phyloP scores from a whole-genome alignment of 2,797 vertebrate species.

The Poliocrania exsul region DNA sequence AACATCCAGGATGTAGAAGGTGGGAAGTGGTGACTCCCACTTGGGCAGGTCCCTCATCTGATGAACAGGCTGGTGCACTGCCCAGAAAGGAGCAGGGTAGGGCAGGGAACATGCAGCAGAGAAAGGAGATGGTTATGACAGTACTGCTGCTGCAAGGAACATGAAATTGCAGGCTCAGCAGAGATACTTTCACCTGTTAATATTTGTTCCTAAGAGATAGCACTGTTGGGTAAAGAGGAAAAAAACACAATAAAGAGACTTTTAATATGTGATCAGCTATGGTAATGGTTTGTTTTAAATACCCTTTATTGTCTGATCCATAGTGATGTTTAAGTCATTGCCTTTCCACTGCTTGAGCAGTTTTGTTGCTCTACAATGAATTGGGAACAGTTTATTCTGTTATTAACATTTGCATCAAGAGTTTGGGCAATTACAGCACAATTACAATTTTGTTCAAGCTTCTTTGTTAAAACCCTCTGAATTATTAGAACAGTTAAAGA shows the following conservation, averaged over 20 bases:
- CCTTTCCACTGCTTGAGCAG: neutral
- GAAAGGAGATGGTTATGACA: neutral
- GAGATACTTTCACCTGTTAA: constrained; percentile 1
- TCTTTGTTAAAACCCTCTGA: neutral
- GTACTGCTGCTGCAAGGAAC: neutral
- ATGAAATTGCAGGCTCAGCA: neutral
- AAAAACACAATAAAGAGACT: constrained; percentile 31
- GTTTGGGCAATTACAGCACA: neutral
- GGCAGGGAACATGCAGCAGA: neutral
- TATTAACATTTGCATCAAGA: neutral
- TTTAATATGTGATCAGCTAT: constrained; percentile 31
- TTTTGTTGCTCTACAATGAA: neutral
- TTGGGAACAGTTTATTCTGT: neutral
- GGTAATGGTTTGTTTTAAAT: constrained; percentile 33
- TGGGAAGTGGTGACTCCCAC: neutral
- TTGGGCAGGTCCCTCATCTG: neutral
- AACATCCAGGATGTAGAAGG: neutral
- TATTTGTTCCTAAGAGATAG: constrained; percentile 31
- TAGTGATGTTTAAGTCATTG: neutral
- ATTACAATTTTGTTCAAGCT: neutral
- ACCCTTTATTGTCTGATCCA: neutral
- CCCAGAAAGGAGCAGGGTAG: neutral
- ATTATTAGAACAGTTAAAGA: neutral
- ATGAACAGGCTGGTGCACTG: accelerated
- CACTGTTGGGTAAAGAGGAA: constrained; percentile 1